Conservation (phyloP, 2,113 vertebrate species). For the Oplegnathus fasciatus region DNA sequence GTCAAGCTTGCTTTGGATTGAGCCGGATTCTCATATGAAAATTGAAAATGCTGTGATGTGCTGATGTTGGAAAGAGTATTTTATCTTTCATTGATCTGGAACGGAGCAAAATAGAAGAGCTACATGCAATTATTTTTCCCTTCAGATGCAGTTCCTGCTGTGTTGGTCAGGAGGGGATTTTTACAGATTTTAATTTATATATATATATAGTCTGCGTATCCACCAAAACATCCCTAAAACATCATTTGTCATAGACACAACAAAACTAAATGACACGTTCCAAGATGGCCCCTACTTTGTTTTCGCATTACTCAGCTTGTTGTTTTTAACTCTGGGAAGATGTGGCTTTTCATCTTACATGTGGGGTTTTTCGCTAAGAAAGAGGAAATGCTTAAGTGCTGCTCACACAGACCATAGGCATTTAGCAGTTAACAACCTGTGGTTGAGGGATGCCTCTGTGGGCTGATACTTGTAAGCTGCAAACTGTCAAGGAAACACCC, state of each 20-base stretch:
- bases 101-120: not conserved
- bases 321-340: not conserved
- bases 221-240: not conserved
- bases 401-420: not conserved
- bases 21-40: conserved; percentile 32
- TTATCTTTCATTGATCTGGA: conserved; percentile 40
- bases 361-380: not conserved
- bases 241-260: not conserved
- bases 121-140: conserved; percentile 29
- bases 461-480: not conserved
- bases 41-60: conserved; percentile 23
- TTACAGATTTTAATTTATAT: not conserved
- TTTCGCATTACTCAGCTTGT: not conserved
- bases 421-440: not conserved
- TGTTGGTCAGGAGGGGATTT: not conserved
- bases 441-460: conserved; percentile 6
- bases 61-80: conserved; percentile 14
- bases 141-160: not conserved
- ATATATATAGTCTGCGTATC: not conserved
- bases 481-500: conserved; percentile 14
- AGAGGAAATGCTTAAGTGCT: not conserved
- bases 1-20: conserved; percentile 33
- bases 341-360: not conserved
- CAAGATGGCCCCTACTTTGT: not conserved
- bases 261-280: not conserved